Evolutionary conservation across 35 echinoderm and acorn worm genomes (phyloP), one percentile per base, ranked within the genome.

Genomic region (Acanthaster planci): DNA sequence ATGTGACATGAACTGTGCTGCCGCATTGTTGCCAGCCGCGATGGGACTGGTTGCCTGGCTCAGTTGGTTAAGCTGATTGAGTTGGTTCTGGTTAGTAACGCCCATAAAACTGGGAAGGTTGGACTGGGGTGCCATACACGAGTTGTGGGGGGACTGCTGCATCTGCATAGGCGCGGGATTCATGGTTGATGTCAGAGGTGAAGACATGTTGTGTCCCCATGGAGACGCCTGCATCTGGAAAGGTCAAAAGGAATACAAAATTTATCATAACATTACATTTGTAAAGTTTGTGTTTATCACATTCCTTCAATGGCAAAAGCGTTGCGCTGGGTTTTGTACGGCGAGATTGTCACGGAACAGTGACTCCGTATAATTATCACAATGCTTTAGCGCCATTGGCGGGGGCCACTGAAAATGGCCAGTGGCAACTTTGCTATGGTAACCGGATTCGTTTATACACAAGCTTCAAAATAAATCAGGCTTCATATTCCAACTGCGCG

Each of bases 91-190:
- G 68, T 78, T 76, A 36, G 94, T 77, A 9, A 97, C 87, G 22
- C 94, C 94, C 94, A 97, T 97, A 67, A 97, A 97, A 60, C 88
- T 91, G 22, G 94, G 94, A 26, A 97, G 90, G 17, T 51, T 87
- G 34, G 80, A 78, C 47, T 97, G 94, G 8, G 94, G 94, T 34
- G 86, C 86, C 94, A 97, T 97, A 60, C 94, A 97, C n/a, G 90
- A 89, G 57, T 92, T 97, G 75, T 84, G 81, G 37, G 87, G 85
- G 35, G 72, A 40, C 67, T 90, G 86, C 51, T 77, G 75, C 36
- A 84, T 82, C 57, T 81, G 90, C 86, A 59, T 39, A 36, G 57
- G 72, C 26, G 60, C 77, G 23, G 90, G 87, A 38, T 77, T 79
- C 94, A 97, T 97, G 30, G 90, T 85, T 19, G 86, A 80, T 14